phyloP scores from a whole-genome alignment of 2,888 invertebrate genomes.

The Spisula solida region DNA sequence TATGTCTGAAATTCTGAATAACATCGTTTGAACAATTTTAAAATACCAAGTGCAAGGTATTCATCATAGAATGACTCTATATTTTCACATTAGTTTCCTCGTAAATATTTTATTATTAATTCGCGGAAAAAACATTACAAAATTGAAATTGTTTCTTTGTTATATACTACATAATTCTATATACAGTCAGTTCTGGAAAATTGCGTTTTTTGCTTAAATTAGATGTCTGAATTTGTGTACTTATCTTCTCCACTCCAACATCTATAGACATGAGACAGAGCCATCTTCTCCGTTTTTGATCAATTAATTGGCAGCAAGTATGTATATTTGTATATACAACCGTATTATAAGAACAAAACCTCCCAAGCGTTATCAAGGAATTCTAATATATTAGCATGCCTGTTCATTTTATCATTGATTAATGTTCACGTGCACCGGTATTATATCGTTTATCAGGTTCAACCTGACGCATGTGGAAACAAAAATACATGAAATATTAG shows the following conservation, averaged over 20 bases:
- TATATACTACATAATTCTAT: too few species aligned
- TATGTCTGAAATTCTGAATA: too few species aligned
- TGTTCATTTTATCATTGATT: conserved; percentile 57
- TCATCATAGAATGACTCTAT: too few species aligned
- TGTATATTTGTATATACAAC: too few species aligned
- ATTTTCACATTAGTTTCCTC: too few species aligned
- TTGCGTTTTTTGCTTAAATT: not conserved
- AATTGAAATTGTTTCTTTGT: too few species aligned
- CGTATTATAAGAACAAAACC: conserved; percentile 22
- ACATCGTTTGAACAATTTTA: too few species aligned
- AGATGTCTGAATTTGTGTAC: not conserved
- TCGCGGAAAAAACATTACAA: too few species aligned
- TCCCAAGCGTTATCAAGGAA: conserved; percentile 35
- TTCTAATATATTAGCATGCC: conserved; percentile 56
- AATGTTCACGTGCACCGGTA: conserved; percentile 39
- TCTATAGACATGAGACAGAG: not conserved
- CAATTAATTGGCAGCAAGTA: conserved; percentile 37
- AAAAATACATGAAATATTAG: conserved; percentile 40
- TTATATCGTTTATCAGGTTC: conserved; percentile 28
- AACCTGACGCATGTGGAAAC: conserved; percentile 32
- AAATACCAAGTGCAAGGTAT: too few species aligned
- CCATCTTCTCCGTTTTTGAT: not conserved
- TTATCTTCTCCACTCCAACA: not conserved
- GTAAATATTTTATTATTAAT: too few species aligned
- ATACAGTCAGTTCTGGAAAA: too few species aligned